Evolutionary conservation across 2,113 vertebrate species (phyloP), one percentile per base, ranked within the genome.

Genomic region (Phainopepla nitens): DNA sequence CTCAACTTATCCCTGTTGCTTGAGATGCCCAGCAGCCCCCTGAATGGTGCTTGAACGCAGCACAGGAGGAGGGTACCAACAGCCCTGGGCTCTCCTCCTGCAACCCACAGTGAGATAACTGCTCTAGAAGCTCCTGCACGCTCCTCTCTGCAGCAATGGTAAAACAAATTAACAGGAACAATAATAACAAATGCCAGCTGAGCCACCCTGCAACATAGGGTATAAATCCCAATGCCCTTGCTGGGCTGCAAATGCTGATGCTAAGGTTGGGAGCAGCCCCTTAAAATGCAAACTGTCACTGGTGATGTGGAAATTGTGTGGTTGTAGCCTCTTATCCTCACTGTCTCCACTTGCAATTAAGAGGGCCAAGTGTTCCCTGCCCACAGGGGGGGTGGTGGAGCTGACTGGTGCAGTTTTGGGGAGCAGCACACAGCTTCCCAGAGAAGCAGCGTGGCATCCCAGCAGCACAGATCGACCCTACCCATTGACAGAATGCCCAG

Each of bases 351-450:
- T 23, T 33, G 58, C 21, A 45, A 6, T 36, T 23, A 15, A 42
- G 36, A 61, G 54, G 45, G 41, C 76, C 33, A 18, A 20, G 44
- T 10, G 22, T 56, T 36, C 33, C 41, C 13, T 47, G 84, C 35
- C n/a, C 2, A 0, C 45, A 3, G 9, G 0, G 0, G 33, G 39
- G 11, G 9, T 36, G 58, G 9, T 3, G 5, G 50, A 49, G 62
- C 50, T 9, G 41, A 13, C 73, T 56, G 0, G 0, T 11, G 47
- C 7, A 1, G 49, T 87, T 58, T 41, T 0, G 4, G 64, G 72
- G 54, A 73, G 66, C 54, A 47, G 65, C 28, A 28, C 10, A 1
- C 41, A 51, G 39, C 65, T 56, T 77, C 58, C 45, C 5, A 0
- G 50, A 60, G 89, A 25, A 45, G 49, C 7, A 2, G 31, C 0